phyloP scores from a whole-genome alignment of 1,140 invertebrate genomes.

The Anoplolepis gracilipes region DNA sequence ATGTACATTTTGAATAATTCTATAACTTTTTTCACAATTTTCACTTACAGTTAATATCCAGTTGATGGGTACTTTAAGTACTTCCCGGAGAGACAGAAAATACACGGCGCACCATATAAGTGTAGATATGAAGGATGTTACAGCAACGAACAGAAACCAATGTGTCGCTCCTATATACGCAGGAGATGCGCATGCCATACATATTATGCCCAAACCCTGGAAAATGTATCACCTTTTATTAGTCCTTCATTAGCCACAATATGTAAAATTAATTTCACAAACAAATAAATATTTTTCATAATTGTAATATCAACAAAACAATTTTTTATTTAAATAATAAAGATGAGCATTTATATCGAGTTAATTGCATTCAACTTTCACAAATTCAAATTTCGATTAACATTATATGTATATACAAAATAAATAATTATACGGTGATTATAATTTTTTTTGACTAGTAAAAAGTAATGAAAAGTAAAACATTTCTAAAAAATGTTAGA shows the following conservation, averaged over 20 bases:
- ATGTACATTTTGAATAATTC: neutral
- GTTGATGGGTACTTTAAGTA: conserved; percentile 92
- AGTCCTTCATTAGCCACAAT: neutral
- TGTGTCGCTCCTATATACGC: conserved; percentile 88
- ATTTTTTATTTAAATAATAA: neutral
- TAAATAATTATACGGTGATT: neutral
- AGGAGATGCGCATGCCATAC: conserved; percentile 91
- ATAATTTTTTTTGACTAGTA: neutral
- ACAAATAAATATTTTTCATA: neutral
- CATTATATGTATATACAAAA: neutral
- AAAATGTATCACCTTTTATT: no score
- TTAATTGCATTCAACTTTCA: neutral
- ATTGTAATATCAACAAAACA: neutral
- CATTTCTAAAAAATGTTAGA: neutral
- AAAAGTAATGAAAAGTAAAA: no score
- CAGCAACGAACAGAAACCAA: conserved; percentile 94
- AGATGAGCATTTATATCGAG: neutral
- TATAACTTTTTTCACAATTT: neutral
- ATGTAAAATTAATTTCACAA: neutral
- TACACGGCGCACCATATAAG: conserved; percentile 94
- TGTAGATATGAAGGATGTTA: conserved; percentile 92
- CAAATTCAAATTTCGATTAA: neutral
- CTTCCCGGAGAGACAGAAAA: conserved; percentile 92
- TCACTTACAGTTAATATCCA: conserved; percentile 93
- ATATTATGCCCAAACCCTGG: conserved; percentile 93